A percentile compares a stretch with the other conserved stretches of the same genome.
phyloP scores from a whole-genome alignment of 2,113 vertebrate species.

The Todiramphus chloris region DNA sequence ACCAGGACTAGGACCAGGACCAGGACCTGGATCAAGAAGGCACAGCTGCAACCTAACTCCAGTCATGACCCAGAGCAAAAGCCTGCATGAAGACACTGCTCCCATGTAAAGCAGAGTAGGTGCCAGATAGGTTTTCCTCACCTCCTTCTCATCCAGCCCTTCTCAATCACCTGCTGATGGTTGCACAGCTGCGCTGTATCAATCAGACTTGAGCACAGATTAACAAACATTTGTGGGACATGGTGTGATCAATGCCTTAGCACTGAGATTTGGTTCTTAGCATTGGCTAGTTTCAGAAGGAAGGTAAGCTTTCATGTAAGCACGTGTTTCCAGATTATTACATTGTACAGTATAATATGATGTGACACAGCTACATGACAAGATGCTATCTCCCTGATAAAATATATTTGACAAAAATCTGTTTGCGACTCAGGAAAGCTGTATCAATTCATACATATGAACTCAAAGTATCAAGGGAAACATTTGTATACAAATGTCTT shows the following conservation, averaged over 20 bases:
- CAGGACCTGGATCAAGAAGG: not conserved
- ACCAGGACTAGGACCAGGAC: not conserved
- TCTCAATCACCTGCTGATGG: not conserved
- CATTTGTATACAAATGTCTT: conserved; percentile 40
- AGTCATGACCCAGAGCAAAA: not conserved
- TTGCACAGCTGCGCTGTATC: not conserved
- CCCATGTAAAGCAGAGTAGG: not conserved
- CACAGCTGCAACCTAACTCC: not conserved
- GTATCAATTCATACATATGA: conserved; percentile 4
- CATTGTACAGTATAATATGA: not conserved
- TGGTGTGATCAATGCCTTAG: not conserved
- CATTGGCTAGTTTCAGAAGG: not conserved
- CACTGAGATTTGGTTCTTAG: not conserved
- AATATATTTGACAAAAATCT: conserved; percentile 10
- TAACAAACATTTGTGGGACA: not conserved
- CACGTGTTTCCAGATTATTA: not conserved
- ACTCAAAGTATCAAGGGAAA: conserved; percentile 19
- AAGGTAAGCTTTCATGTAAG: not conserved
- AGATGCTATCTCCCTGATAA: not conserved
- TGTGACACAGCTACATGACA: not conserved
- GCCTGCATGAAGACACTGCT: not conserved
- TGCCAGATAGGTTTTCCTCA: not conserved
- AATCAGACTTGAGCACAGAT: not conserved
- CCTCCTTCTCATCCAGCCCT: not conserved
- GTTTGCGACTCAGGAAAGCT: conserved; percentile 35